A percentile compares a stretch with the other conserved stretches of the same genome.
Evolutionary conservation across 2,113 vertebrate species (phyloP).

Genomic region (Chloebia gouldiae): DNA sequence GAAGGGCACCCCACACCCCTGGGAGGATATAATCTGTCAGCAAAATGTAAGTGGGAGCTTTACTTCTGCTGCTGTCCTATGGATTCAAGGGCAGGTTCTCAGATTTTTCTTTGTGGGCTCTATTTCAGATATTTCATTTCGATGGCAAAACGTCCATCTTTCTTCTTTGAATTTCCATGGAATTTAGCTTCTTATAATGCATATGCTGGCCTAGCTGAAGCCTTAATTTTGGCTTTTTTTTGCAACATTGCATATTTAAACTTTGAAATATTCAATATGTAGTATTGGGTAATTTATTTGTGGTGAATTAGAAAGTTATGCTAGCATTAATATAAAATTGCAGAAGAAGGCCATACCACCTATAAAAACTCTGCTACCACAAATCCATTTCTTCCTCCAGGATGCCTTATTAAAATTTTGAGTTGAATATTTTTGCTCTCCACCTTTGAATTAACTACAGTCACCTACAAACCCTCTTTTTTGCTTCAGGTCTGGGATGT

Average conservation of each 20-base stretch:
- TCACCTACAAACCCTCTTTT: neutral
- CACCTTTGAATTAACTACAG: neutral
- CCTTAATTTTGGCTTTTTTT: neutral
- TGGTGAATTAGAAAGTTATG: neutral
- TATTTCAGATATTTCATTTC: neutral
- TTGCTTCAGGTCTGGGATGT: rapidly evolving
- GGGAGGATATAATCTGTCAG: slow-evolving; percentile 91
- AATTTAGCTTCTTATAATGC: neutral
- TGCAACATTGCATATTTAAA: neutral
- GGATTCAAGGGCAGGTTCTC: neutral
- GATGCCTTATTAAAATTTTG: neutral
- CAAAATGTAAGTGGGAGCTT: slow-evolving; percentile 85
- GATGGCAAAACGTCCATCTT: neutral
- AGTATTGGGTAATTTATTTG: neutral
- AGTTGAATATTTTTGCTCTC: neutral
- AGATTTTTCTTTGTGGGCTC: neutral
- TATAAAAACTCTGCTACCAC: neutral
- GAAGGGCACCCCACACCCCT: slow-evolving; percentile 92
- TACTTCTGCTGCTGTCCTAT: neutral
- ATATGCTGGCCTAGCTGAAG: neutral
- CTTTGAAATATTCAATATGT: neutral
- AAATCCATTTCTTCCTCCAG: neutral
- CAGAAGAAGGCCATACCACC: neutral
- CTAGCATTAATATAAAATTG: neutral
- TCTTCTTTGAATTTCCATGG: neutral